Evolutionary conservation across 2,113 vertebrate species (phyloP).

Genomic region (Falco punctatus): DNA sequence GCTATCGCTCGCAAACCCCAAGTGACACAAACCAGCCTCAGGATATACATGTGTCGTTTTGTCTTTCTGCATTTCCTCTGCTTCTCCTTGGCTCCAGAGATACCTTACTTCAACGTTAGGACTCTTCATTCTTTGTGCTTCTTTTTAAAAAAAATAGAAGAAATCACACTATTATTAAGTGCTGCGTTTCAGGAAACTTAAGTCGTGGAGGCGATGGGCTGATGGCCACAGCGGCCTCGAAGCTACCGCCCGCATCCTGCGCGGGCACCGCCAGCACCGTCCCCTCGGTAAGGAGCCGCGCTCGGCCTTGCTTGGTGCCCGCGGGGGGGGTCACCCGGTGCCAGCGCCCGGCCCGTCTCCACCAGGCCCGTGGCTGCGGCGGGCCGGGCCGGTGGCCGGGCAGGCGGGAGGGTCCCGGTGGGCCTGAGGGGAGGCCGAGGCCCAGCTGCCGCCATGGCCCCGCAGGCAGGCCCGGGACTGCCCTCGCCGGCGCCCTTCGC

Average conservation of each 20-base stretch:
- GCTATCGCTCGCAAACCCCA: accelerated
- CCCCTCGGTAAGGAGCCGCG: not conserved
- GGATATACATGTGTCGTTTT: accelerated
- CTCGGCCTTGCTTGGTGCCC: not conserved
- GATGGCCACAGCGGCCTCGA: not conserved
- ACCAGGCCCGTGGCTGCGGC: no score
- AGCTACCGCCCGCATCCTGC: not conserved
- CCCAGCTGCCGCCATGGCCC: not conserved
- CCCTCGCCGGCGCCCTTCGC: not conserved
- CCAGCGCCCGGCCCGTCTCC: not conserved
- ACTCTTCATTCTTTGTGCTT: no score
- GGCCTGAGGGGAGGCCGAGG: not conserved
- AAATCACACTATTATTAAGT: accelerated
- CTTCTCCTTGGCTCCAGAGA: accelerated
- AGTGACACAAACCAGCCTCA: accelerated
- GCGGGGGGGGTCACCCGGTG: not conserved
- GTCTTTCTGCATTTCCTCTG: accelerated
- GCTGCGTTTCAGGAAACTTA: accelerated
- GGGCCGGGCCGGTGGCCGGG: not conserved
- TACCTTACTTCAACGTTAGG: accelerated
- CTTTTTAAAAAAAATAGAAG: no score
- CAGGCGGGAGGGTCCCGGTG: not conserved
- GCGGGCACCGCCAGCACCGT: not conserved
- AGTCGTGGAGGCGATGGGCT: accelerated
- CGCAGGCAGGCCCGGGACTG: not conserved